Conservation (phyloP, 2,113 vertebrate genomes). For the Micronisus gabar region DNA sequence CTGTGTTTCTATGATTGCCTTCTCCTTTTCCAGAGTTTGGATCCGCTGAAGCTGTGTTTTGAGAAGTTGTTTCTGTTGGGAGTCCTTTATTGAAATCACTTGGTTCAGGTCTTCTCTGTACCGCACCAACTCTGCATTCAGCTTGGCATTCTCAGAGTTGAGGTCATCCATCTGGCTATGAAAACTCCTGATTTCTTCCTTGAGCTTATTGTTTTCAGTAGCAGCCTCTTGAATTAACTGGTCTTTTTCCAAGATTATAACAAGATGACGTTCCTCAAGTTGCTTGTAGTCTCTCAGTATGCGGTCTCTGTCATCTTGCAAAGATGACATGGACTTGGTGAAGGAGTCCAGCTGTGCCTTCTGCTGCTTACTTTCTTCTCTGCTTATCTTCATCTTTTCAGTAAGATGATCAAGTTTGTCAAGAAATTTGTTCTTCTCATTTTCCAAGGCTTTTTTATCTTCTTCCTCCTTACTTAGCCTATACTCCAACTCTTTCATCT, state of each 20-base stretch:
- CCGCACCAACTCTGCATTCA: slow-evolving; percentile 84
- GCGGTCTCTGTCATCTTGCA: slow-evolving; percentile 91
- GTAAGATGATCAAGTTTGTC: slow-evolving; percentile 71
- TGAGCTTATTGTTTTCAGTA: slow-evolving; percentile 88
- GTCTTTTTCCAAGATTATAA: slow-evolving; percentile 90
- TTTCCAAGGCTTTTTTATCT: slow-evolving; percentile 71
- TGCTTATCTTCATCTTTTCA: slow-evolving; percentile 72
- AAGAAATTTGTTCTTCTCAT: slow-evolving; percentile 74
- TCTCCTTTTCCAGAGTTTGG: slow-evolving; percentile 77
- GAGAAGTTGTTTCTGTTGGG: slow-evolving; percentile 90
- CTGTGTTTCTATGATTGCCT: slow-evolving; percentile 55
- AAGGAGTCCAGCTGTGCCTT: slow-evolving; percentile 87
- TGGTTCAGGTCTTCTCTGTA: slow-evolving; percentile 90
- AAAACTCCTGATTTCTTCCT: slow-evolving; percentile 86
- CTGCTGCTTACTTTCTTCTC: slow-evolving; percentile 79
- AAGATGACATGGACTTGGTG: slow-evolving; percentile 90
- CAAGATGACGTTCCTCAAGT: slow-evolving; percentile 89
- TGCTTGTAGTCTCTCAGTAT: slow-evolving; percentile 86
- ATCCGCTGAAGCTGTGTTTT: slow-evolving; percentile 80
- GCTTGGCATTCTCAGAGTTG: slow-evolving; percentile 89
- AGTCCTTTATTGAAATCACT: slow-evolving; percentile 91
- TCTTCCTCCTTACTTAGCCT: slow-evolving; percentile 68
- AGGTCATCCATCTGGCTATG: slow-evolving; percentile 87
- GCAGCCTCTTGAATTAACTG: slow-evolving; percentile 92
- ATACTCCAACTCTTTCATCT: slow-evolving; percentile 78